Base-by-base conservation (phyloP, 2,888 invertebrate species). In the Drosophila formosana region DNA sequence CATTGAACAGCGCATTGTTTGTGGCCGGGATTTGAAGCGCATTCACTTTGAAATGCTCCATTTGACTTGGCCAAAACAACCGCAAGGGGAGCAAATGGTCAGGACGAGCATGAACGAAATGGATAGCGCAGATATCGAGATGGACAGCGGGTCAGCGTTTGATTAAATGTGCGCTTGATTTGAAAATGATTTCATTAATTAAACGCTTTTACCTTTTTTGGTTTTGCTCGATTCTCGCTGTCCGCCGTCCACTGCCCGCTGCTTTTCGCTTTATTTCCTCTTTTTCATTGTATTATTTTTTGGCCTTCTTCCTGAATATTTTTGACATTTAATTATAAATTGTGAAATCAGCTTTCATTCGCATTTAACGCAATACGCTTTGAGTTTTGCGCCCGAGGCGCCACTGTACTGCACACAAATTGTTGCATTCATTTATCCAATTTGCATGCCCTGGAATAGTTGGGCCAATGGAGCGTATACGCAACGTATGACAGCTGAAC, bases 141-240 rank as follows among this genome's bases (percentile, higher is more conserved):
- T 49, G 55, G 51, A 61, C 26, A 13, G 66, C 7, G 30, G 49
- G 30, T n/a, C 66, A 55, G 28, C 49, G 45, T 62, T 65, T 74
- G 66, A 71, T 74, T 70, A 74, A 75, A 74, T 62, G 71, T 57
- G 53, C 61, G 76, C 76, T 75, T 75, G 66, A 74, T 74, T 75
- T 57, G 74, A 74, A 66, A 75, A 74, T 74, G 76, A 75, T 75
- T 75, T 75, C 76, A 74, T 74, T 74, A 74, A 74, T 75, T 74
- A 62, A 75, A 75, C 45, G 46, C 45, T 37, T 45, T 37, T 56
- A 49, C 49, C 51, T 46, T 49, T 50, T 28, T 43, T 39, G n/a
- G 41, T 41, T 9, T 7, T 25, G 39, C 18, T 32, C 25, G 18
- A 18, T 18, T 18, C 18, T 4, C 37, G 23, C 13, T n/a, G 28